Base-by-base conservation (phyloP, 2,797 vertebrate species). In the Percopsis omiscomaycus region DNA sequence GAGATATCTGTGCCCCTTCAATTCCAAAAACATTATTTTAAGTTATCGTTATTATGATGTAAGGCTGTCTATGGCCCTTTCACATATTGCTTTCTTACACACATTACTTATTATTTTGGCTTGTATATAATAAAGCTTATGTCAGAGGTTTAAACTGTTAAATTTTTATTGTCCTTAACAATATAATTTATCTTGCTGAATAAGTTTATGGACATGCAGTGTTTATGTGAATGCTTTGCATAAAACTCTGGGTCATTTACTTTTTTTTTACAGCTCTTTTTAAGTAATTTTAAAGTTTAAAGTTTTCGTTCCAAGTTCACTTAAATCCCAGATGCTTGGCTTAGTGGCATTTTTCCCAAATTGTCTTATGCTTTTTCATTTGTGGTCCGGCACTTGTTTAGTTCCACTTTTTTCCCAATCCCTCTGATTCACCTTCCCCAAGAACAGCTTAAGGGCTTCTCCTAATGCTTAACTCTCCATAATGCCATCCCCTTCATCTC, bases 371-470 rank as follows among this genome's bases (percentile, higher is more conserved):
- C 78, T 75, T 84, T 37, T 82, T 83, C 80, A 85, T 89, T 88
- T 82, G 75, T 83, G 79, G 89, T 91, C 89, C 86, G 80, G 87
- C 79, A 77, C 66, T 83, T 81, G 85, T 91, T 90, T 91, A 92
- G 90, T 91, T 92, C 74, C 90, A 92, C 79, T 83, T 80, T 69
- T 90, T 87, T 91, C 86, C 84, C 85, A 89, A 90, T 90, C 92
- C 89, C 89, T 90, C 88, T 91, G 90, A 91, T 90, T 91, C 90
- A 92, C 91, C 89, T 91, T 89, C 86, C 88, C 85, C 86, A 87
- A 86, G 85, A 89, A 89, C 85, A 85, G 84, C 89, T 91, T 77
- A 69, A 67, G 88, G 89, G 89, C 87, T 88, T 83, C 87, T 92
- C 88, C 84, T 85, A 82, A 88, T 82, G 79, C 87, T 86, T 86